Percentiles rank a stretch among this genome's conserved stretches.
Conservation (phyloP, 2,888 invertebrate species). For the Cancer borealis region DNA sequence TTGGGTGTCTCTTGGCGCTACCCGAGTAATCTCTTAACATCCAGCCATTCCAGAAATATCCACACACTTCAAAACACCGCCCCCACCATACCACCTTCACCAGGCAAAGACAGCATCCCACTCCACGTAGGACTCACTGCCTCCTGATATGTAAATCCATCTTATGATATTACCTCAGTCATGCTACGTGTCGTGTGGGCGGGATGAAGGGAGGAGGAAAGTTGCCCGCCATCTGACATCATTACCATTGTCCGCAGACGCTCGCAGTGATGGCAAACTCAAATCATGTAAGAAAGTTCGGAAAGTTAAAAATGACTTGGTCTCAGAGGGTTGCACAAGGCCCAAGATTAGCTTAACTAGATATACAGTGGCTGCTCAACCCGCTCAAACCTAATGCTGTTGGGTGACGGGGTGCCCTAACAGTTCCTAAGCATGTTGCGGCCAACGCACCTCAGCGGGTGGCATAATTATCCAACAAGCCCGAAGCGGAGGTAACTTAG, state of each 20-base stretch:
- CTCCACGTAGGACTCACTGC: background rate
- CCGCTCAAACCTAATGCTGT: no score
- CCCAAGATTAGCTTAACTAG: background rate
- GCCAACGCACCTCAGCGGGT: background rate
- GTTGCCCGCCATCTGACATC: background rate
- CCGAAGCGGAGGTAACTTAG: background rate
- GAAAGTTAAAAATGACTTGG: background rate
- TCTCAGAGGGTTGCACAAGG: background rate
- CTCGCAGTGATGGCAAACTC: background rate
- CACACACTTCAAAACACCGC: no score
- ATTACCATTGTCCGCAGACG: background rate
- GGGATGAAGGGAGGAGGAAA: background rate
- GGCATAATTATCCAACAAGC: slow-evolving; percentile 20
- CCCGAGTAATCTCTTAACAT: no score
- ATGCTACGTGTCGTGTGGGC: background rate
- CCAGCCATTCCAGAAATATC: no score
- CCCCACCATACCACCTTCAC: no score
- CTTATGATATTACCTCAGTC: slow-evolving; percentile 1
- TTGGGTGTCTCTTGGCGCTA: no score
- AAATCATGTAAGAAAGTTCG: background rate
- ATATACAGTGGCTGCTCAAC: no score
- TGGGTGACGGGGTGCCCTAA: no score
- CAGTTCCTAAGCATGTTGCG: no score
- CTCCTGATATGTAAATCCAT: background rate
- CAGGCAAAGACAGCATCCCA: no score